Base-by-base conservation (phyloP, 2,888 invertebrate genomes). In the Pecten maximus region DNA sequence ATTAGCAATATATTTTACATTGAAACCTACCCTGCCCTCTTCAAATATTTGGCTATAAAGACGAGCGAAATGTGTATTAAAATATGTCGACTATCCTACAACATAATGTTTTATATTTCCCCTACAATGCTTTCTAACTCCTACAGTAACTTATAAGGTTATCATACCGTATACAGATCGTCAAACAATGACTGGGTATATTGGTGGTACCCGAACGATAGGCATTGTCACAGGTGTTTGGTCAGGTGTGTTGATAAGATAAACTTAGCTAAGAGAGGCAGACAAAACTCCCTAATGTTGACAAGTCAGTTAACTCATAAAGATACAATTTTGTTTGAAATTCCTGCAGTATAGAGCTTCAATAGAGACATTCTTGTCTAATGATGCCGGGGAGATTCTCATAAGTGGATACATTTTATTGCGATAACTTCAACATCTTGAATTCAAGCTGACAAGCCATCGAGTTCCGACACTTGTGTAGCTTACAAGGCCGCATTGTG, bases 161-260 rank as follows among this genome's bases (percentile, higher is more conserved):
- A 44, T 6, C 44, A 28, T 6, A 15, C 35, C 10, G 74, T 35
- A 28, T 74, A 74, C 8, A 35, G 35, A 74, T 10, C 74, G 35
- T 10, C 6, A 35, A 35, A 74, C 74, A 74, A 60, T 60, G 28
- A 6, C 8, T 44, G 6, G 44, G 60, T 60, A 28, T 60, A 60
- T 60, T 6, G 23, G 19, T 23, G 54, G 2, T 28, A 74, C 74
- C 74, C 35, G 28, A 74, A 35, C 28, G 28, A 28, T 10, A 74
- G 74, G 74, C 35, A 74, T 74, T 74, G 28, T 74, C 15, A 19
- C 35, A 74, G 74, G 74, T 74, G 74, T 74, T 2, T 74, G 74
- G 74, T 74, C 74, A 74, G 28, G 74, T 35, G 60, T n/a, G 74
- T 35, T 74, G 28, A 74, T 74, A 35, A 35, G 74, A 74, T 74